These are phyloP conservation scores for Macrophya annulata DNA, from an alignment of 2,888 invertebrate species.

Conservation along the genomic window DNA sequence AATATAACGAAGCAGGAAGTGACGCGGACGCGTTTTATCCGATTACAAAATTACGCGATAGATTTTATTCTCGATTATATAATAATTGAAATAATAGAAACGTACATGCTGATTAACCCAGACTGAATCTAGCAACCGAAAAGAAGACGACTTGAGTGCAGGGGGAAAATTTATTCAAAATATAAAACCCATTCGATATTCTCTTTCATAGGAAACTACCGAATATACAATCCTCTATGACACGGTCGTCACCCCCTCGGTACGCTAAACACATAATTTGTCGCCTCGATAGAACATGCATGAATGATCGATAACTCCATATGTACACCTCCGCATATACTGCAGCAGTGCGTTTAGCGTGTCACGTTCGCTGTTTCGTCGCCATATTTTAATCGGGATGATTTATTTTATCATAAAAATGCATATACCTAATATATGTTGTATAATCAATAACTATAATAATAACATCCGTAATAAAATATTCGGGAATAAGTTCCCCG, in stretches of 20 bases:
- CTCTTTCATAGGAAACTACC: not conserved
- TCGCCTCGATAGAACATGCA: conserved; percentile 16
- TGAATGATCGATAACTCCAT: conserved; percentile 12
- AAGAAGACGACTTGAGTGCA: not conserved
- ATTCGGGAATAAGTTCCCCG: not conserved
- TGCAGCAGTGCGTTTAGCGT: not conserved
- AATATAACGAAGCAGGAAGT: not conserved
- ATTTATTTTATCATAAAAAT: not conserved
- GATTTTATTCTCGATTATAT: not conserved
- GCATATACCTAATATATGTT: not conserved
- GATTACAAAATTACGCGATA: not conserved
- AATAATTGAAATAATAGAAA: not conserved
- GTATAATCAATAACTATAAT: not conserved
- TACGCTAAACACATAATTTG: conserved; percentile 18
- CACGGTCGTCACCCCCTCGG: conserved; percentile 1
- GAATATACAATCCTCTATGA: conserved; percentile 15
- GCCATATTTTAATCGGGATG: not conserved
- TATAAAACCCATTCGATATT: not conserved
- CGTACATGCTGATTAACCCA: not conserved
- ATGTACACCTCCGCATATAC: not conserved
- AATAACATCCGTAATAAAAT: not conserved
- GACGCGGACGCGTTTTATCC: not conserved
- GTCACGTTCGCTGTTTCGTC: not conserved
- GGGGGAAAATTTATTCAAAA: not conserved
- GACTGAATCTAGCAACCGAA: not conserved